Percentiles rank a stretch among this genome's conserved stretches.
Conservation (phyloP, 2,797 vertebrate species). For the Botia almorhae region DNA sequence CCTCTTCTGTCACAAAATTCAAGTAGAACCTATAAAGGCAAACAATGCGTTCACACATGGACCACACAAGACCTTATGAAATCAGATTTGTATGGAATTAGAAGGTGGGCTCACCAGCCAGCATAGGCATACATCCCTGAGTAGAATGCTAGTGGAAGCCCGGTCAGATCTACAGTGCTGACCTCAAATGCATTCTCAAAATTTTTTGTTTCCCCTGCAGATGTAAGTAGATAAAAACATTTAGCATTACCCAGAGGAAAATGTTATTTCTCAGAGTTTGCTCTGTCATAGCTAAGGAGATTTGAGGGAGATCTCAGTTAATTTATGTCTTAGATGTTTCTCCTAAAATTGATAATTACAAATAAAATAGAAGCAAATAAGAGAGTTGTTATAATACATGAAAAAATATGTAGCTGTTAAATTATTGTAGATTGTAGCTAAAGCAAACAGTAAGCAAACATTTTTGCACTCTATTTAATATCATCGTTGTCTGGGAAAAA, state of each 20-base stretch:
- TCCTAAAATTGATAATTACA: too few relatives aligned
- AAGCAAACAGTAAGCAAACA: too few relatives aligned
- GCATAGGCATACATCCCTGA: constrained; percentile 98
- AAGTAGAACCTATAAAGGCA: constrained; percentile 89
- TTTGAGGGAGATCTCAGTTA: too few relatives aligned
- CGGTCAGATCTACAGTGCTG: constrained; percentile 79
- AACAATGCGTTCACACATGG: neutral
- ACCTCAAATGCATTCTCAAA: constrained; percentile 90
- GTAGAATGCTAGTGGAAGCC: constrained; percentile 93
- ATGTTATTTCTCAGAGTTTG: too few relatives aligned
- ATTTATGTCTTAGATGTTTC: too few relatives aligned
- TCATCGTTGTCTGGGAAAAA: too few relatives aligned
- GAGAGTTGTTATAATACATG: too few relatives aligned
- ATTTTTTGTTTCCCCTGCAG: constrained; percentile 86
- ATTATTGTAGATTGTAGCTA: too few relatives aligned
- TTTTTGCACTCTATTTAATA: too few relatives aligned
- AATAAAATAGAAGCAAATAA: too few relatives aligned
- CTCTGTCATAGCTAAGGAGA: too few relatives aligned
- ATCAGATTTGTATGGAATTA: neutral
- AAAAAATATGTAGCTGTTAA: too few relatives aligned
- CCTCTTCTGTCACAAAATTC: constrained; percentile 96
- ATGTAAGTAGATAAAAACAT: neutral
- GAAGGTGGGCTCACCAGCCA: constrained; percentile 84
- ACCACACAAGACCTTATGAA: neutral
- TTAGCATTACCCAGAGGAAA: neutral